Percentiles rank a stretch among this genome's conserved stretches.
These are phyloP conservation scores for Temnothorax unifasciatus DNA, from an alignment of 2,888 invertebrate species.

Conservation along the genomic window DNA sequence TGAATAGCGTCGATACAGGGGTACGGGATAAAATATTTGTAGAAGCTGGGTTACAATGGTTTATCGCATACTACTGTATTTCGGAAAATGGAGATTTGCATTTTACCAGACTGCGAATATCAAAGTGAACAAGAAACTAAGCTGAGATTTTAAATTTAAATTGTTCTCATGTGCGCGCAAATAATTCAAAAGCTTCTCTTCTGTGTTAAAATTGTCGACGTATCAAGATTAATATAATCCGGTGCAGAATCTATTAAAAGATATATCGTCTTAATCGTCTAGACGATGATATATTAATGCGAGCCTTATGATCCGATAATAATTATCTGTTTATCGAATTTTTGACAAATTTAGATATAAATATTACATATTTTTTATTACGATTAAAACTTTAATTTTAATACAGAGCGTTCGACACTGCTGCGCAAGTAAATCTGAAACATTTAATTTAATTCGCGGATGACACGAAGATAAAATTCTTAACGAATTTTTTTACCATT, in stretches of 20 bases:
- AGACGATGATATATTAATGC: not conserved
- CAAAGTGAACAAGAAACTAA: constrained; percentile 18
- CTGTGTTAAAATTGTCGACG: not conserved
- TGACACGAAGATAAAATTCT: not conserved
- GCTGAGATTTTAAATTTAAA: constrained; percentile 28
- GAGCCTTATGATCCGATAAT: not conserved
- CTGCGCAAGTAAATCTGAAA: not conserved
- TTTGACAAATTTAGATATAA: not conserved
- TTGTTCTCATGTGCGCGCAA: not conserved
- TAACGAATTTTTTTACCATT: not conserved
- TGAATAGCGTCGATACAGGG: constrained; percentile 21
- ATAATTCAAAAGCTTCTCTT: constrained; percentile 20
- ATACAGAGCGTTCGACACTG: not conserved
- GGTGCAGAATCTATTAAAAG: not conserved
- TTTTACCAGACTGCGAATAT: not conserved
- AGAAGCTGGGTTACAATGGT: constrained; percentile 13
- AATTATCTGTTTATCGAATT: constrained; percentile 13
- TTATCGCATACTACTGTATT: not conserved
- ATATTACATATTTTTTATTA: not conserved
- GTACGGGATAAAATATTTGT: constrained; percentile 29
- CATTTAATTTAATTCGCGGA: constrained; percentile 6
- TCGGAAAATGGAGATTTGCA: constrained; percentile 15
- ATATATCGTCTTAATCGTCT: not conserved
- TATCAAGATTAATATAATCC: not conserved
- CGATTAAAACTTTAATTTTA: not conserved